phyloP scores from a whole-genome alignment of 2,888 invertebrate species.

The Drosophila falleni region DNA sequence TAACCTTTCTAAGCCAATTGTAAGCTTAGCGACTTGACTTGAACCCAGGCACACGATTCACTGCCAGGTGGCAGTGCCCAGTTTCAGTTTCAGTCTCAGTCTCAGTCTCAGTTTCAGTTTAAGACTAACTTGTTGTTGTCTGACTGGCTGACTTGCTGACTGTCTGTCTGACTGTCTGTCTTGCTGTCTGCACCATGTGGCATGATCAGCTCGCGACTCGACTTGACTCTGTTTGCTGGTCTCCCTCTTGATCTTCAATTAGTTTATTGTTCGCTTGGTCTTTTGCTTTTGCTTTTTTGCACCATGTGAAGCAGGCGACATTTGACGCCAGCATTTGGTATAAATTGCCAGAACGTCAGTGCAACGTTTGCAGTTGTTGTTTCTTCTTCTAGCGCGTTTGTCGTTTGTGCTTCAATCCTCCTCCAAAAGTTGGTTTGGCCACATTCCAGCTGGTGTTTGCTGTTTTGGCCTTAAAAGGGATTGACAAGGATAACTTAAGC shows the following conservation, averaged over 20 bases:
- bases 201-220: constrained; percentile 55
- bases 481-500: constrained; percentile 58
- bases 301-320: constrained; percentile 83
- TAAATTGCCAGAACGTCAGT: constrained; percentile 67
- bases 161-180: constrained; percentile 13
- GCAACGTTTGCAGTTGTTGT: constrained; percentile 73
- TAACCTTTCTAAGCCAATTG: constrained; percentile 74
- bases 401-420: constrained; percentile 39
- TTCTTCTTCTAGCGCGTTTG: constrained; percentile 57
- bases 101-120: not conserved
- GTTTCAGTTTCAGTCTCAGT: constrained; percentile 17
- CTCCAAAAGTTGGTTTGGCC: constrained; percentile 41
- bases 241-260: constrained; percentile 69
- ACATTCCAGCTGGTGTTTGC: constrained; percentile 56
- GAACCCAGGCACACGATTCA: constrained; percentile 67
- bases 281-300: constrained; percentile 60
- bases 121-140: constrained; percentile 33
- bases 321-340: constrained; percentile 72
- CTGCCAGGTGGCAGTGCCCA: constrained; percentile 63
- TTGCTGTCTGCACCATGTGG: constrained; percentile 62
- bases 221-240: constrained; percentile 18
- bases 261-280: constrained; percentile 75
- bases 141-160: constrained; percentile 23
- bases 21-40: constrained; percentile 40
- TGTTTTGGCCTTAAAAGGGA: constrained; percentile 46